phyloP scores from a whole-genome alignment of 2,888 invertebrate species.

The Synanthedon tipuliformis region DNA sequence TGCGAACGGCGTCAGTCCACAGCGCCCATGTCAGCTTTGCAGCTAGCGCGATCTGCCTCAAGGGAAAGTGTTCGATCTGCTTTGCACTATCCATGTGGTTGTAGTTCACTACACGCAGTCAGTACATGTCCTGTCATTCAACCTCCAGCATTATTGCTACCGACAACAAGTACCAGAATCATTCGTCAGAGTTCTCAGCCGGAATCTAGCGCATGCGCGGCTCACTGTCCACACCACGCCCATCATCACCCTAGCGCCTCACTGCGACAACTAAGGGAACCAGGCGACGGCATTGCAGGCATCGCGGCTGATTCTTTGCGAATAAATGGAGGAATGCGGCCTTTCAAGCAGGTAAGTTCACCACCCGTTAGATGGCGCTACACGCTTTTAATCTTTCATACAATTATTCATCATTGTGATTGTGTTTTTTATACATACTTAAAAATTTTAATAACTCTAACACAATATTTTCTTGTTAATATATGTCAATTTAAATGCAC shows the following conservation, averaged over 20 bases:
- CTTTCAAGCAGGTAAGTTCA: conserved; percentile 89
- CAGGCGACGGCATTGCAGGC: conserved; percentile 89
- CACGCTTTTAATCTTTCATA: conserved; percentile 4
- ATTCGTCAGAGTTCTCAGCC: conserved; percentile 91
- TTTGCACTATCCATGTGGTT: conserved; percentile 75
- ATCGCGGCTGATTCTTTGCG: conserved; percentile 96
- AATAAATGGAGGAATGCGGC: conserved; percentile 96
- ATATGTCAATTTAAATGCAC: too few species aligned
- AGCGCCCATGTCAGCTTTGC: conserved; percentile 79
- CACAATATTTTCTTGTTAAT: too few species aligned
- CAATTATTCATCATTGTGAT: too few species aligned
- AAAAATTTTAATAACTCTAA: too few species aligned
- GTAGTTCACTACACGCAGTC: conserved; percentile 62
- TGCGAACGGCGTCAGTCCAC: conserved; percentile 86
- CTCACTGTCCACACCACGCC: conserved; percentile 73
- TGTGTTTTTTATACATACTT: too few species aligned
- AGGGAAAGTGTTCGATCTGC: conserved; percentile 83
- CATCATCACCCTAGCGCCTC: conserved; percentile 85
- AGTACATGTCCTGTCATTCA: conserved; percentile 76
- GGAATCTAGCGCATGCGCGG: conserved; percentile 77
- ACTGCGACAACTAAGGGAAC: conserved; percentile 85
- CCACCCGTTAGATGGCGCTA: conserved; percentile 46
- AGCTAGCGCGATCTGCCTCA: conserved; percentile 87
- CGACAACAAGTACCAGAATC: conserved; percentile 80
- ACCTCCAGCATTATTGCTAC: conserved; percentile 79